Evolutionary conservation across 2,113 vertebrate genomes (phyloP).

Genomic region (Megaceryle maxima): DNA sequence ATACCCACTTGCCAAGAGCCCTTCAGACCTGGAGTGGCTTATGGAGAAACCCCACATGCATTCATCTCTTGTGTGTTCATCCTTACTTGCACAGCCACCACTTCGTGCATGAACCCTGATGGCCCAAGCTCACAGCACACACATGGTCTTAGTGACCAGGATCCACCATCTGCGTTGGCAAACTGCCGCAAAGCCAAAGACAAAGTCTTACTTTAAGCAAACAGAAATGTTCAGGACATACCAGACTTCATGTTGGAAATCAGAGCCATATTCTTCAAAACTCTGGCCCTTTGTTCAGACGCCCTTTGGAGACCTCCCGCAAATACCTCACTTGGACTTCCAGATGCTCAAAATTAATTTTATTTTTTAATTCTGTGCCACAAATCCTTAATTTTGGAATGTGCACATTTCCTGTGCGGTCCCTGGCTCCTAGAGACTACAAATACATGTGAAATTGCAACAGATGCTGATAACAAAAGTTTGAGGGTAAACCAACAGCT

Average conservation of each 20-base stretch:
- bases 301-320: slow-evolving; percentile 59
- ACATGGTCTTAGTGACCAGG: neutral
- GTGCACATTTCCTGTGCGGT: slow-evolving; percentile 40
- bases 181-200: neutral
- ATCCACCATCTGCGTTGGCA: neutral
- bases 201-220: slow-evolving; percentile 34
- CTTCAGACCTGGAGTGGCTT: neutral
- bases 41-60: neutral
- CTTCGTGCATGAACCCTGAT: neutral
- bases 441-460: slow-evolving; percentile 46
- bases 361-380: slow-evolving; percentile 61
- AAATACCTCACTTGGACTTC: slow-evolving; percentile 53
- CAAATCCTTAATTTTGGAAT: slow-evolving; percentile 55
- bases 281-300: slow-evolving; percentile 50
- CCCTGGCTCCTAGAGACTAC: slow-evolving; percentile 27
- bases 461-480: slow-evolving; percentile 23
- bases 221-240: slow-evolving; percentile 48
- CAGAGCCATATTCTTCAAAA: slow-evolving; percentile 48
- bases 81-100: neutral
- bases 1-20: neutral
- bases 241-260: slow-evolving; percentile 49
- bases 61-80: neutral
- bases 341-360: slow-evolving; percentile 61
- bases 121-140: neutral
- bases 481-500: slow-evolving; percentile 36